Conservation (phyloP, 1,140 invertebrate genomes). For the Platyura marginata region DNA sequence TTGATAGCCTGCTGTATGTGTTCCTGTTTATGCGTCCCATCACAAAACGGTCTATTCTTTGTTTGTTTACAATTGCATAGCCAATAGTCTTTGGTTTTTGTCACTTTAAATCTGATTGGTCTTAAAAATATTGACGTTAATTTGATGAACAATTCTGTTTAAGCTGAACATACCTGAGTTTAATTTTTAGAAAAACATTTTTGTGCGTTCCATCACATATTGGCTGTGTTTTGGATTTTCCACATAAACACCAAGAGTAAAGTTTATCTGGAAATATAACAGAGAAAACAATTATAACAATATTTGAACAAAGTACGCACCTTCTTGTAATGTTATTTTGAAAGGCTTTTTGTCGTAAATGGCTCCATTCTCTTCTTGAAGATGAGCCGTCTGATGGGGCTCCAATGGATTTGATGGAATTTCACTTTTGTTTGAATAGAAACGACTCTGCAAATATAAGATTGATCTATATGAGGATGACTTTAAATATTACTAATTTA, state of each 20-base stretch:
- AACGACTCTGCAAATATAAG: too few species aligned
- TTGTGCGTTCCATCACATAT: slow-evolving; percentile 90
- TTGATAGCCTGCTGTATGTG: slow-evolving; percentile 40
- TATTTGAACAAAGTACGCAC: slow-evolving; percentile 10
- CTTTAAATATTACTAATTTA: too few species aligned
- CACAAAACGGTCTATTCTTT: slow-evolving; percentile 86
- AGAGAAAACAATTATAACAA: background rate
- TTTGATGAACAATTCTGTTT: too few species aligned
- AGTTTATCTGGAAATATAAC: slow-evolving; percentile 37
- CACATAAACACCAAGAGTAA: slow-evolving; percentile 92
- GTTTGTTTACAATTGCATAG: slow-evolving; percentile 98
- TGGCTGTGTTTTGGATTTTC: slow-evolving; percentile 77
- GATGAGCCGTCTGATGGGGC: slow-evolving; percentile 32
- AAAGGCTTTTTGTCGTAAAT: slow-evolving; percentile 84
- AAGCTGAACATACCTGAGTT: slow-evolving; percentile 35
- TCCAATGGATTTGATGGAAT: slow-evolving; percentile 44
- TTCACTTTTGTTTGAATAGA: too few species aligned
- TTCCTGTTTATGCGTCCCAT: slow-evolving; percentile 74
- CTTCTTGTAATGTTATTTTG: slow-evolving; percentile 48
- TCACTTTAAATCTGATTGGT: slow-evolving; percentile 67
- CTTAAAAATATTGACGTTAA: slow-evolving; percentile 20
- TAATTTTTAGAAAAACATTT: slow-evolving; percentile 49
- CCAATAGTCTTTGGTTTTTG: slow-evolving; percentile 88
- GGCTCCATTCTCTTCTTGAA: slow-evolving; percentile 44
- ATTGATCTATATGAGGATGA: too few species aligned